These are phyloP conservation scores for Chloroceryle inda DNA, from an alignment of 2,797 vertebrate genomes.

Conservation along the genomic window DNA sequence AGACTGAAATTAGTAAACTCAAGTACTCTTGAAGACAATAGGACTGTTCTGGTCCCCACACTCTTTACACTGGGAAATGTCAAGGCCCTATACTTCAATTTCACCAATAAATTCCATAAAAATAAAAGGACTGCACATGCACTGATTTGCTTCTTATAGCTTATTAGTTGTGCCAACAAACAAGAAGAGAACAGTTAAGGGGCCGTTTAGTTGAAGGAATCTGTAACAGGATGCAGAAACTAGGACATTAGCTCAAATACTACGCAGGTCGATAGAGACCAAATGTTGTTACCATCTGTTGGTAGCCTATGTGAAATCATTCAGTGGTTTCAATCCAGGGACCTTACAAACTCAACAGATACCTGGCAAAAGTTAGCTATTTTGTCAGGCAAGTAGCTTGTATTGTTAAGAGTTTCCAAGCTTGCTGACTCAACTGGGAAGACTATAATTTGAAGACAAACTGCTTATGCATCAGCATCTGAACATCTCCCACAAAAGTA, in stretches of 20 bases:
- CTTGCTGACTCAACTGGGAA: neutral
- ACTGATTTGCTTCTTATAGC: neutral
- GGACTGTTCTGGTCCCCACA: neutral
- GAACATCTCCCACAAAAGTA: neutral
- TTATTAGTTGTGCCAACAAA: conserved; percentile 6
- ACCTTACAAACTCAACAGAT: neutral
- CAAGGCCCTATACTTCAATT: neutral
- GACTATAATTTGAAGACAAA: neutral
- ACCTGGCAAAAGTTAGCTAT: conserved; percentile 43
- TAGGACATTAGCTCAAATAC: conserved; percentile 39
- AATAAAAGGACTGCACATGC: neutral
- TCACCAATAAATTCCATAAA: neutral
- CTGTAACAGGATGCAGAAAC: conserved; percentile 40
- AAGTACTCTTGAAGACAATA: neutral
- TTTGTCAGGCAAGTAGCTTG: neutral
- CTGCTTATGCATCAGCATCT: neutral
- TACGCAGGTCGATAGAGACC: conserved; percentile 23
- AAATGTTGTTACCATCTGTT: conserved; percentile 68
- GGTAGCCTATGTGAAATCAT: conserved; percentile 32
- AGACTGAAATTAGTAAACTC: neutral
- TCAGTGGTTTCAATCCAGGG: conserved; percentile 23
- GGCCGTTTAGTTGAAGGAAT: neutral
- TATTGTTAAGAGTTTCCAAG: neutral
- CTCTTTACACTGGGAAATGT: neutral
- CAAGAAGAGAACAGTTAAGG: neutral